Conservation (phyloP, 2,113 vertebrate genomes). For the Ophthalmolycus amberensis region DNA sequence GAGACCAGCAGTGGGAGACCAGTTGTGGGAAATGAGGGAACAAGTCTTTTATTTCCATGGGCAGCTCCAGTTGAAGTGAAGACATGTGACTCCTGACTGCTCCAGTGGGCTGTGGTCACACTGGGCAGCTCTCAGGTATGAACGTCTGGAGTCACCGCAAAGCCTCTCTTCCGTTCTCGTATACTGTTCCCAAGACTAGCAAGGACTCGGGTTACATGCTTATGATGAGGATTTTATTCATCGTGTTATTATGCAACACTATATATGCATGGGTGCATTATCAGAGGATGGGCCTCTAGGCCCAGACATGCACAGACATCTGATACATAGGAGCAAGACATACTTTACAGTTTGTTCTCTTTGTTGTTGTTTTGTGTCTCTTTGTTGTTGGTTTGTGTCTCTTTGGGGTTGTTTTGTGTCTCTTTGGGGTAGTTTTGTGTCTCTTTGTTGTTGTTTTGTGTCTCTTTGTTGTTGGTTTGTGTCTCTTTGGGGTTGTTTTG, state of each 20-base stretch:
- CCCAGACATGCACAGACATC: too few relatives aligned
- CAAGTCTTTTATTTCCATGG: slow-evolving; percentile 4
- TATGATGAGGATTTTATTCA: slow-evolving; percentile 13
- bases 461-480: too few relatives aligned
- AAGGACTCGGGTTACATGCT: slow-evolving; percentile 11
- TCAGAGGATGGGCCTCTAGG: too few relatives aligned
- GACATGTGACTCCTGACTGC: slow-evolving; percentile 23
- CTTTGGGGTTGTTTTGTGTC: too few relatives aligned
- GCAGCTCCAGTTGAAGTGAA: neutral
- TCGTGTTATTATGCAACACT: slow-evolving; percentile 27
- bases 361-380: too few relatives aligned
- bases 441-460: too few relatives aligned
- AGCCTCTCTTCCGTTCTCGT: neutral
- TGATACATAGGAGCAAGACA: too few relatives aligned
- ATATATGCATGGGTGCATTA: too few relatives aligned
- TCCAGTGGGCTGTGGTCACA: slow-evolving; percentile 32
- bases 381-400: too few relatives aligned
- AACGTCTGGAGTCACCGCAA: slow-evolving; percentile 41
- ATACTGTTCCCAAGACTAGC: neutral
- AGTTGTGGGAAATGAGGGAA: too few relatives aligned
- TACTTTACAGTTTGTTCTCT: too few relatives aligned
- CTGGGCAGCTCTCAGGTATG: slow-evolving; percentile 47
- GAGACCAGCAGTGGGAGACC: neutral
- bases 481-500: too few relatives aligned
- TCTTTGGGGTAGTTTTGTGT: slow-evolving; percentile 28